These are phyloP conservation scores for human (Homo sapiens) DNA, from an alignment of 2,113 vertebrate genomes.

Conservation along the genomic window GRCh38 chr1:66981501-66982000, in stretches of 20 bases:
- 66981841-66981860: conserved; percentile 92
- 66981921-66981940: conserved; percentile 54
- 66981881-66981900: conserved; percentile 86
- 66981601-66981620: not conserved
- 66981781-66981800: conserved; percentile 96
- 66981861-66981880: conserved; percentile 94
- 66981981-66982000: not conserved
- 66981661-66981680: conserved; percentile 33
- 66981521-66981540: not conserved
- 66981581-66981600: not conserved
- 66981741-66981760: not conserved
- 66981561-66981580: not conserved
- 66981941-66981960: not conserved
- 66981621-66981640: not conserved
- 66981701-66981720: not conserved
- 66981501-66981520: not conserved
- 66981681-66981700: not conserved
- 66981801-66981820: conserved; percentile 95
- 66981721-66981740: not conserved
- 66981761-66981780: conserved; percentile 81
- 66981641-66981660: not conserved
- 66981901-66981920: conserved; percentile 92
- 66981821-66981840: conserved; percentile 91
- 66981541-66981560: not conserved
- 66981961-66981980: not conserved